Evolutionary conservation across 2,113 vertebrate species (phyloP).

Genomic region (Toxostoma redivivum): DNA sequence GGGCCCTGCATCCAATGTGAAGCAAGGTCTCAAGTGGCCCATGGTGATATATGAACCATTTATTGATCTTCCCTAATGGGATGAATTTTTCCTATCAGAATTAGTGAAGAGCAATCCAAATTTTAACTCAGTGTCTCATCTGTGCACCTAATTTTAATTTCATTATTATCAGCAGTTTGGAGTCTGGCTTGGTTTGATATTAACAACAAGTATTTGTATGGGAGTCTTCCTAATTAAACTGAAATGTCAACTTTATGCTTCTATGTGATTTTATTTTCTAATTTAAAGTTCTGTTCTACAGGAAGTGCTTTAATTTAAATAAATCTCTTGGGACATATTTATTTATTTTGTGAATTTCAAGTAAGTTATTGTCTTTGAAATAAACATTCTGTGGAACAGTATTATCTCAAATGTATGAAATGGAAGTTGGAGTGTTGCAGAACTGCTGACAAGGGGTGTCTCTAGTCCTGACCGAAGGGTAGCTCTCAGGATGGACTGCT

Average conservation of each 20-base stretch:
- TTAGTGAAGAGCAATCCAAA: not conserved
- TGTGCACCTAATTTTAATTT: conserved; percentile 55
- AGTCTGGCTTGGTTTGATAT: conserved; percentile 63
- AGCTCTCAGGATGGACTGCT: not conserved
- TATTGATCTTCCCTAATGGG: not conserved
- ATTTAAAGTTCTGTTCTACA: conserved; percentile 52
- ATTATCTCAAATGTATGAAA: not conserved
- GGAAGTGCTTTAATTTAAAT: conserved; percentile 54
- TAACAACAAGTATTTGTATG: conserved; percentile 66
- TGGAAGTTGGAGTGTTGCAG: not conserved
- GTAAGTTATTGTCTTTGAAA: conserved; percentile 31
- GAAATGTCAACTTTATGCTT: conserved; percentile 72
- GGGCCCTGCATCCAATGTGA: not conserved
- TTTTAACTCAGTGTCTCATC: conserved; percentile 33
- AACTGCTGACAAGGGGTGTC: not conserved
- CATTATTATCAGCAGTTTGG: conserved; percentile 37
- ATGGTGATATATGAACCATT: not conserved
- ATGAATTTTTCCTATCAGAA: not conserved
- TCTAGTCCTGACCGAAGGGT: not conserved
- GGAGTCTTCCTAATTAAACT: conserved; percentile 69
- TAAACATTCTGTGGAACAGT: not conserved
- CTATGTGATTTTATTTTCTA: conserved; percentile 24
- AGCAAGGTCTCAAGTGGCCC: not conserved
- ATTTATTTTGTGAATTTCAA: conserved; percentile 35
- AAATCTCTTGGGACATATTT: not conserved